These are phyloP conservation scores for Teinopalpus imperialis DNA, from an alignment of 2,888 invertebrate genomes.

Conservation along the genomic window DNA sequence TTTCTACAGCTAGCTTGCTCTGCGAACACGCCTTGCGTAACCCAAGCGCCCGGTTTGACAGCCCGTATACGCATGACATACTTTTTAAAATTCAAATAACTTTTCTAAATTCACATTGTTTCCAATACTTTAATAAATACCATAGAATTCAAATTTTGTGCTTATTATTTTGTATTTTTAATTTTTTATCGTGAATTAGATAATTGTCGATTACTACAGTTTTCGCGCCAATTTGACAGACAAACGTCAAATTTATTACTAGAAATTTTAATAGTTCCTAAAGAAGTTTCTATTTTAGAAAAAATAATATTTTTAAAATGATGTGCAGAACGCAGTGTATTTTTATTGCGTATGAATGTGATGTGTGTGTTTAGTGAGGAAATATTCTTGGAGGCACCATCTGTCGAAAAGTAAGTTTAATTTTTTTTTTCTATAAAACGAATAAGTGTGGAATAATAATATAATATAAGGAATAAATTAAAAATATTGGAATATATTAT, in stretches of 20 bases:
- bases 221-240: slow-evolving; percentile 34
- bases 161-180: not conserved
- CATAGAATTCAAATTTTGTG: too few species aligned
- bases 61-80: slow-evolving; percentile 69
- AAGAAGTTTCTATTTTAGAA: not conserved
- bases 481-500: not conserved
- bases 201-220: slow-evolving; percentile 7
- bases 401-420: slow-evolving; percentile 75
- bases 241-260: not conserved
- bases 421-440: too few species aligned
- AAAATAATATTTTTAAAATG: slow-evolving; percentile 38
- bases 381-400: slow-evolving; percentile 61
- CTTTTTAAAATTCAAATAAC: slow-evolving; percentile 46
- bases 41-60: slow-evolving; percentile 49
- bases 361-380: slow-evolving; percentile 66
- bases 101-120: slow-evolving; percentile 30
- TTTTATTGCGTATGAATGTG: slow-evolving; percentile 49
- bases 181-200: too few species aligned
- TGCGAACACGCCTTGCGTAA: slow-evolving; percentile 56
- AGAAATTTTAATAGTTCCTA: not conserved
- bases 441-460: too few species aligned
- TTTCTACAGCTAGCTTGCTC: slow-evolving; percentile 57
- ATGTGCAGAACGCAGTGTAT: slow-evolving; percentile 55
- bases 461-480: too few species aligned
- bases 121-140: too few species aligned